phyloP scores from a whole-genome alignment of 2,888 invertebrate genomes.

The Allophyes oxyacanthae region DNA sequence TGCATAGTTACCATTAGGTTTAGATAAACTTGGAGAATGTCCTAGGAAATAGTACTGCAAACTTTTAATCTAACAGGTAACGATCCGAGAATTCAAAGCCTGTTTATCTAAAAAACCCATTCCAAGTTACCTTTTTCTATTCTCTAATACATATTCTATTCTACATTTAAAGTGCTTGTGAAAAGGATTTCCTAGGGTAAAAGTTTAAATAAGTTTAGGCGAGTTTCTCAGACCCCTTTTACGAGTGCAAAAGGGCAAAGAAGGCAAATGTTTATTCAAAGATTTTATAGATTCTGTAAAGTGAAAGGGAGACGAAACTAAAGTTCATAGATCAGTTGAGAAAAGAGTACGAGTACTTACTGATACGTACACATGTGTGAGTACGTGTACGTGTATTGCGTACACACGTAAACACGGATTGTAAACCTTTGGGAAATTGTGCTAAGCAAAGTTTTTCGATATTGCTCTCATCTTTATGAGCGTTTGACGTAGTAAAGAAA shows the following conservation, averaged over 20 bases:
- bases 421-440: slow-evolving; percentile 42
- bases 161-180: slow-evolving; percentile 84
- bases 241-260: slow-evolving; percentile 87
- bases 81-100: slow-evolving; percentile 58
- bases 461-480: slow-evolving; percentile 30
- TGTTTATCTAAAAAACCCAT: slow-evolving; percentile 72
- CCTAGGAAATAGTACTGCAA: not conserved
- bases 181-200: slow-evolving; percentile 87
- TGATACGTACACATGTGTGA: slow-evolving; percentile 18
- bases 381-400: slow-evolving; percentile 10
- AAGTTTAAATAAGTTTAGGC: slow-evolving; percentile 89
- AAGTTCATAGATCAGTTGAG: slow-evolving; percentile 62
- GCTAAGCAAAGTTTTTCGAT: slow-evolving; percentile 40
- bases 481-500: slow-evolving; percentile 20
- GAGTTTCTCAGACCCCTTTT: slow-evolving; percentile 85
- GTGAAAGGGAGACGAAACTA: slow-evolving; percentile 69
- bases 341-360: slow-evolving; percentile 44
- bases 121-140: slow-evolving; percentile 70
- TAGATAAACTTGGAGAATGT: not conserved
- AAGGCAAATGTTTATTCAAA: slow-evolving; percentile 88
- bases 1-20: too few relatives aligned
- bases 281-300: slow-evolving; percentile 84
- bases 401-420: slow-evolving; percentile 21
- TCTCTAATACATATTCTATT: slow-evolving; percentile 85
- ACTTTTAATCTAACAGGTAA: slow-evolving; percentile 1